Evolutionary conservation across 2,797 vertebrate genomes (phyloP), one percentile per base, ranked within the genome.

Genomic region (Acrocephalus scirpaceus): DNA sequence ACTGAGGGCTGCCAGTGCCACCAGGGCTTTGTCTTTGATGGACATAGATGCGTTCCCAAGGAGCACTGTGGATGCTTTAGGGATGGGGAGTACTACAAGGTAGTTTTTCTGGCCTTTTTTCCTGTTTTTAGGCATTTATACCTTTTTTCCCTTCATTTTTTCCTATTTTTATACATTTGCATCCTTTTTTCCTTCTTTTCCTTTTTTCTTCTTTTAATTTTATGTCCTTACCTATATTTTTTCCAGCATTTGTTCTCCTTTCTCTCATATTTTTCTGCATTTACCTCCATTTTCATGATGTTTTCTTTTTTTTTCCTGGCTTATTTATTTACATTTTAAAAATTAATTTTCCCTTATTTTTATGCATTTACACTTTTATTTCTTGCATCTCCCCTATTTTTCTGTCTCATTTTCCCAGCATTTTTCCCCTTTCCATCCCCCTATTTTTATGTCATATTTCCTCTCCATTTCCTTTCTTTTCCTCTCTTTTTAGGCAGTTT

Each of bases 41-140:
- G 80, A 7, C 32, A 40, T 1, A 1, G 10, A 25, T 94, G 77
- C 0, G 0, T 93, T 20, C 47, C 81, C 0, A 0, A 51, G 38
- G 65, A 65, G 1, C 0, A 65, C 1, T 91, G 95, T 0, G 57
- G 69, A 1, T 94, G 95, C 17, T 95, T 93, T 2, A 42, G 4
- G 29, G 34, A 83, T 3, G 93, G 88, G 4, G 11, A 4, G 2
- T 87, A 84, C 4, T 89, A 93, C 44, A 56, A 91, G 81, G 88
- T 76, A 53, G 14, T 30, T 60, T 66, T 53, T 25, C 27, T 27
- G 20, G 16, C 18, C 3, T 44, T 30, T 81, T 73, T 30, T 11
- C 12, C 30, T 36, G 11, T 5, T 72, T 57, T 65, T 34, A 60
- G 45, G 45, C 8, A 13, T 80, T 69, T 58, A 27, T 47, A 30